Evolutionary conservation across 2,888 invertebrate species (phyloP).

Genomic region (Oegoconia quadripuncta): DNA sequence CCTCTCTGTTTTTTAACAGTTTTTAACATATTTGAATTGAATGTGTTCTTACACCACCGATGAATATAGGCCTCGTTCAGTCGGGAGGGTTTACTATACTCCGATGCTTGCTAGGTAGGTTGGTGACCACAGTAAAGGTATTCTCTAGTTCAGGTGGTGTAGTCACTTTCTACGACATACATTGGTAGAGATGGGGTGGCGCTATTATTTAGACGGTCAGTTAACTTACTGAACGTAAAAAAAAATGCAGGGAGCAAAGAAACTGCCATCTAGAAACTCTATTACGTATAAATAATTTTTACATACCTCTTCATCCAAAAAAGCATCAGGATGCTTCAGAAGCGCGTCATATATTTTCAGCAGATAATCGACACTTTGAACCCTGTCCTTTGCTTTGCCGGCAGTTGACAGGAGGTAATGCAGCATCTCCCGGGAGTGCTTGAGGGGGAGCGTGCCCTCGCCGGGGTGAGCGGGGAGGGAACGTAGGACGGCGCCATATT

Average conservation of each 20-base stretch:
- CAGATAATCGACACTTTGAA: constrained; percentile 82
- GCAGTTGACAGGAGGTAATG: constrained; percentile 66
- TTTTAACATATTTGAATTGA: no score
- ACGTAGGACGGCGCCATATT: constrained; percentile 76
- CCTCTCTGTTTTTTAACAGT: no score
- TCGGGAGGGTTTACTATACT: no score
- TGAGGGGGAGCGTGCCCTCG: constrained; percentile 81
- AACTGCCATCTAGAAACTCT: neutral
- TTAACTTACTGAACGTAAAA: no score
- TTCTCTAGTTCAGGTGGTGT: no score
- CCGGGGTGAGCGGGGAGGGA: constrained; percentile 79
- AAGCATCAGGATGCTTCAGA: constrained; percentile 77
- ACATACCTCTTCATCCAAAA: constrained; percentile 85
- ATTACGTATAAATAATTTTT: neutral
- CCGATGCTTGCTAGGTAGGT: no score
- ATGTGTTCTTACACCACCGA: no score
- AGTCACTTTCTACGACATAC: no score
- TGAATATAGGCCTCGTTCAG: no score
- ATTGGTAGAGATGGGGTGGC: no score
- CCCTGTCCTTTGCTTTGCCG: constrained; percentile 47
- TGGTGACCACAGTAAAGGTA: no score
- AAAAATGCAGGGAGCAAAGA: neutral
- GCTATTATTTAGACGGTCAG: no score
- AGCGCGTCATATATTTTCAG: constrained; percentile 74
- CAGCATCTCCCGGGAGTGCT: constrained; percentile 78